Conservation (phyloP, 2,888 invertebrate species). For the Sicus ferrugineus region DNA sequence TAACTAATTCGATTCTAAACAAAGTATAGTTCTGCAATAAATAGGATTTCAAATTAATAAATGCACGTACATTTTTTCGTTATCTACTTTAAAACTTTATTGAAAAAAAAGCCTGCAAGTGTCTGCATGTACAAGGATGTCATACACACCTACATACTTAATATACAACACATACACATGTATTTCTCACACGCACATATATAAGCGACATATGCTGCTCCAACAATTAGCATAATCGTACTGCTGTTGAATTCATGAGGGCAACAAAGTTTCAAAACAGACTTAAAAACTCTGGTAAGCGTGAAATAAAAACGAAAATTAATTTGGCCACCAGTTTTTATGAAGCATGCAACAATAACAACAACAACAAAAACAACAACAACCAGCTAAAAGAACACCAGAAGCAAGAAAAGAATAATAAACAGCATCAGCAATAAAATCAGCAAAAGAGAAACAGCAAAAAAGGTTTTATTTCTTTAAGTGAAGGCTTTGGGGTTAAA, state of each 20-base stretch:
- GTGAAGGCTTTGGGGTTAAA: slow-evolving; percentile 17
- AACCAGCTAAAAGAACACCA: slow-evolving; percentile 40
- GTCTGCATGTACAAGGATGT: too few relatives aligned
- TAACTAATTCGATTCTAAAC: too few relatives aligned
- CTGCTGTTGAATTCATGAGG: background rate
- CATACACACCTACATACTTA: background rate
- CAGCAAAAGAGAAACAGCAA: slow-evolving; percentile 34
- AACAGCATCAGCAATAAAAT: slow-evolving; percentile 30
- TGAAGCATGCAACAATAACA: slow-evolving; percentile 41
- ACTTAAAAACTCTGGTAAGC: slow-evolving; percentile 1
- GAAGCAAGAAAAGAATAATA: slow-evolving; percentile 34
- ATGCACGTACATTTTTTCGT: too few relatives aligned
- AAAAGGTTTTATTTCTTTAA: slow-evolving; percentile 23
- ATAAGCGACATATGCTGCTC: background rate
- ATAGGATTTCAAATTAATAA: too few relatives aligned
- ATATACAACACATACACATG: background rate
- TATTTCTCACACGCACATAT: background rate
- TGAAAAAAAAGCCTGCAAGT: too few relatives aligned
- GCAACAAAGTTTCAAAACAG: background rate
- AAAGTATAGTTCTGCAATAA: too few relatives aligned
- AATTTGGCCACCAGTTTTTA: slow-evolving; percentile 20
- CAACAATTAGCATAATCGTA: slow-evolving; percentile 2
- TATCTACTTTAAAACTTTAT: too few relatives aligned
- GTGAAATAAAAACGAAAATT: slow-evolving; percentile 15
- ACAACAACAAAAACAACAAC: slow-evolving; percentile 47